phyloP scores from a whole-genome alignment of 1,140 invertebrate species.

The Coptotermes formosanus region DNA sequence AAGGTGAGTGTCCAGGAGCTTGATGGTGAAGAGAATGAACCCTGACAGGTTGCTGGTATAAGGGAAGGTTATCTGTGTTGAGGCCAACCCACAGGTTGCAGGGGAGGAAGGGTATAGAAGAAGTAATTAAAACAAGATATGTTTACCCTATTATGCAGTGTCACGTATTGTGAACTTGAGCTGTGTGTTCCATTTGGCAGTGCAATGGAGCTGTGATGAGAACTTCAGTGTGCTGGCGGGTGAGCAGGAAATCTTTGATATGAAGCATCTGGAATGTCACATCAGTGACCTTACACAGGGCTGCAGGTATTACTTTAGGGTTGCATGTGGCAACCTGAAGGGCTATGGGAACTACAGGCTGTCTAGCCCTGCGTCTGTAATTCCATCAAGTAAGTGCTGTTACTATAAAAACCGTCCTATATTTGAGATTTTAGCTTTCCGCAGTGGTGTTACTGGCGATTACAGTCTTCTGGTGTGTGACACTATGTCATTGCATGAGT shows the following conservation, averaged over 20 bases:
- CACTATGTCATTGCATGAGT: neutral
- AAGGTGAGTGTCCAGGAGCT: too few relatives aligned
- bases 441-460: slow-evolving; percentile 53
- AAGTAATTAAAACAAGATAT: too few relatives aligned
- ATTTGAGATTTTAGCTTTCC: slow-evolving; percentile 44
- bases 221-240: slow-evolving; percentile 78
- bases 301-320: slow-evolving; percentile 82
- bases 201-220: slow-evolving; percentile 77
- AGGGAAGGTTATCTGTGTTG: too few relatives aligned
- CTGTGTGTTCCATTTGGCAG: slow-evolving; percentile 47
- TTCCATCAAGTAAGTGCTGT: slow-evolving; percentile 79
- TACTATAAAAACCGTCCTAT: neutral
- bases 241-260: slow-evolving; percentile 66
- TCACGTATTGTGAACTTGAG: too few relatives aligned
- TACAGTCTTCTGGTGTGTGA: neutral
- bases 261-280: slow-evolving; percentile 55
- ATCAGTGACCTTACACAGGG: slow-evolving; percentile 71
- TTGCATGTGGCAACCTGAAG: slow-evolving; percentile 84
- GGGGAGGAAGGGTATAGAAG: too few relatives aligned
- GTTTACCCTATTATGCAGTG: too few relatives aligned
- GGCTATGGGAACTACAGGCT: slow-evolving; percentile 78
- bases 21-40: too few relatives aligned
- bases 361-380: slow-evolving; percentile 75
- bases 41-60: too few relatives aligned
- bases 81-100: too few relatives aligned